Evolutionary conservation across 2,113 vertebrate genomes (phyloP), one percentile per base, ranked within the genome.

Genomic region (Misgurnus mizolepis): DNA sequence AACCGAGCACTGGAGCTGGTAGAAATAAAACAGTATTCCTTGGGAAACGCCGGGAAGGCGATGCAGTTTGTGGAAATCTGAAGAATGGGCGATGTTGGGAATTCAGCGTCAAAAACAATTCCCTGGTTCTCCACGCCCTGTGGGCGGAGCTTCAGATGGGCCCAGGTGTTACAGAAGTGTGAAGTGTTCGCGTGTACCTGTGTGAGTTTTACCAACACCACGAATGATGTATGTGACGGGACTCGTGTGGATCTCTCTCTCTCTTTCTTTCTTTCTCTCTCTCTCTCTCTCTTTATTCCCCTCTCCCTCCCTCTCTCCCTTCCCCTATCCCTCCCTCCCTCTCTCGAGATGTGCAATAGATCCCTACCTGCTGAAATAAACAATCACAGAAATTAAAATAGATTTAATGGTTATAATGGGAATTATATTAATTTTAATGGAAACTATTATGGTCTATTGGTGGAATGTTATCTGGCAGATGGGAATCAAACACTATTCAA

Each of bases 11-110:
- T 18, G 15, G 15, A 53, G 45, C 8, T 14, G 1, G 27, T 3
- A 18, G 41, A 40, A 41, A 15, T 4, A n/a, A 50, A 5, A 1
- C 12, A 5, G 62, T 77, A 77, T 66, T 77, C 74, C 74, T 53
- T 40, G 43, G 0, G 4, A 55, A 76, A 65, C 39, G 62, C 62
- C 74, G 62, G 47, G 34, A 27, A 55, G 34, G 49, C 74, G 4
- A 47, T 12, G 34, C 60, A 77, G 45, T 66, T 22, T 9, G 27
- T 47, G 74, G 27, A 66, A 77, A 77, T 77, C 74, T 62, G 62
- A 66, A 64, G 62, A 66, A 66, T 55, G 74, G 74, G 62, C 74
- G 61, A 66, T 66, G 74, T 18, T 76, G 74, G 74, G 10, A 53
- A 66, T 55, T 27, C 45, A 12, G 61, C 34, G 74, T 77, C 74